Conservation (phyloP, 1,140 invertebrate species). For the Pissodes strobi region DNA sequence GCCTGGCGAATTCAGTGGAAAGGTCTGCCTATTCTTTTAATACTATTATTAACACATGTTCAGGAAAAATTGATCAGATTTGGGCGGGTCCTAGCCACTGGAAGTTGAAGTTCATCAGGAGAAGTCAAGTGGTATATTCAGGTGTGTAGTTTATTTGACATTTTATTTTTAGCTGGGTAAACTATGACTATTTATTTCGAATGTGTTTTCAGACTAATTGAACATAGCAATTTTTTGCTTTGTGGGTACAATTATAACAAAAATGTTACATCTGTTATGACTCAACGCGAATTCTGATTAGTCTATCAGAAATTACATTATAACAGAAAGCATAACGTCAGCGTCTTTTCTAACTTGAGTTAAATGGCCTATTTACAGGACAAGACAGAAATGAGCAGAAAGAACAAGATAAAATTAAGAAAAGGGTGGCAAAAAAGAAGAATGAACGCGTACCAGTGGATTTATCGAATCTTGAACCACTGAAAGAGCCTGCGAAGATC, state of each 20-base stretch:
- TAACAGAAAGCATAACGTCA: no score
- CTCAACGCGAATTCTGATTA: no score
- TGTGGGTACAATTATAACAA: no score
- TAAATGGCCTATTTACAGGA: not conserved
- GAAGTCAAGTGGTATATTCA: conserved; percentile 4
- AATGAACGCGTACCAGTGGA: not conserved
- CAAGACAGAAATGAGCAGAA: not conserved
- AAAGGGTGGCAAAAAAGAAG: conserved; percentile 6
- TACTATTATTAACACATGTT: conserved; percentile 57
- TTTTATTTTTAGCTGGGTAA: no score
- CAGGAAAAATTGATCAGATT: conserved; percentile 53
- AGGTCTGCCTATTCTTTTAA: conserved; percentile 73
- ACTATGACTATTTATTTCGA: no score
- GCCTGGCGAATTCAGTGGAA: conserved; percentile 44
- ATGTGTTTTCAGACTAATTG: no score
- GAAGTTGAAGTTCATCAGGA: conserved; percentile 63
- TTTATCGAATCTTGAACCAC: not conserved
- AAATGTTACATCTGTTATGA: no score
- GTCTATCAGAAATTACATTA: no score
- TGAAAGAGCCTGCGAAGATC: conserved; percentile 40
- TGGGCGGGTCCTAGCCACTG: conserved; percentile 80
- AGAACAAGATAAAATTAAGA: conserved; percentile 5
- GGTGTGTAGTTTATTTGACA: no score
- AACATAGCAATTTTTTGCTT: no score
- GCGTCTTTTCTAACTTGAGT: not conserved